Evolutionary conservation across 2,113 vertebrate species (phyloP), one percentile per base, ranked within the genome.

Genomic region (Hippoglossus stenolepis): DNA sequence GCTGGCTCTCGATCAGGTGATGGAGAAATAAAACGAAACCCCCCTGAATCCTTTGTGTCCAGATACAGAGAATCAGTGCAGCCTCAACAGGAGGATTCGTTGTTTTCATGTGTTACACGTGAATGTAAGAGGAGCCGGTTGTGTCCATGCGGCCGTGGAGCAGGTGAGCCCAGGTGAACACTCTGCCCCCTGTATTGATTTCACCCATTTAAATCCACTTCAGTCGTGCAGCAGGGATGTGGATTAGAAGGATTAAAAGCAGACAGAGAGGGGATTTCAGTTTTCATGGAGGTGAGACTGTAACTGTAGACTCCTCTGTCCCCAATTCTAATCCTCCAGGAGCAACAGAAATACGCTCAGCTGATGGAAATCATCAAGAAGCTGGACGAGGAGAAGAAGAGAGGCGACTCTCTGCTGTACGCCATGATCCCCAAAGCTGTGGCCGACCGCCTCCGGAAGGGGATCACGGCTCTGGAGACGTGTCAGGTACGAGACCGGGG

Each of bases 371-470:
- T 93, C 76, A 93, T 94, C 74, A 94, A 94, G 74, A 95, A 94
- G 75, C 84, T 94, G 87, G 94, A 94, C 3, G 86, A 95, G 53
- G 93, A 95, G 89, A 94, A 94, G 89, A 95, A 94, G 70, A 90
- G 93, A 68, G 64, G 91, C 0, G 93, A 95, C 73, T 94, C 93
- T 4, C 80, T 94, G 73, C 87, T 95, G 38, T 95, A 94, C 5
- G 93, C 92, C 81, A 94, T 95, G 94, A 95, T 94, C 70, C 90
- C 90, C 17, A 94, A 94, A 89, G 92, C 92, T 18, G 88, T 93
- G 77, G 93, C 94, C 11, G 93, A 94, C 84, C 87, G 84, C 28
- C 92, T 94, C 21, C 76, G 94, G 73, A 95, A 95, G 75, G 91
- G 94, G 35, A 92, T 94, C 80, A 93, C 93, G 0, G 93, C 93